phyloP scores from a whole-genome alignment of 2,797 vertebrate genomes.

The Sebastes hubbsi region DNA sequence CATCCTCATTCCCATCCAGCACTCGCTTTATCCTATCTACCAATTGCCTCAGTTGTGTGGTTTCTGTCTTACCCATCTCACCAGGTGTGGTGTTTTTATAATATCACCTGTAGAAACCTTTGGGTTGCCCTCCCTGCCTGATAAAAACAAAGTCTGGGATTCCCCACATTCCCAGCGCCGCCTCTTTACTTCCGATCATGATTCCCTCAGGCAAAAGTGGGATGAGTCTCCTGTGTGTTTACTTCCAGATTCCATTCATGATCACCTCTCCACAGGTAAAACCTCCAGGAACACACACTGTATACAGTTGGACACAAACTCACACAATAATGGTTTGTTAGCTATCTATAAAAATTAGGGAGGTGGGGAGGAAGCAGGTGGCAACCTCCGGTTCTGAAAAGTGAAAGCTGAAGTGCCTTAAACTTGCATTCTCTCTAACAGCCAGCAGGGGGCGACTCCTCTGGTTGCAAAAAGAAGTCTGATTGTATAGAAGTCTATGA shows the following conservation, averaged over 20 bases:
- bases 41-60: not conserved
- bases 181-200: conserved; percentile 48
- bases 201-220: conserved; percentile 49
- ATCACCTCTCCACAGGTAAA: not conserved
- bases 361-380: not conserved
- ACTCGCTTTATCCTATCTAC: not conserved
- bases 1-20: not conserved
- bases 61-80: not conserved
- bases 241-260: conserved; percentile 13
- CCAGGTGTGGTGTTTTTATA: conserved; percentile 42
- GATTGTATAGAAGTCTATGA: too few species aligned
- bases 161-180: conserved; percentile 70
- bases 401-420: not conserved
- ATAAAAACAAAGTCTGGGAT: conserved; percentile 67
- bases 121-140: conserved; percentile 9
- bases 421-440: not conserved
- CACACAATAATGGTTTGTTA: not conserved
- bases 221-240: conserved; percentile 21
- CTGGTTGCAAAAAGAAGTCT: not conserved
- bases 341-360: not conserved
- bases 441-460: not conserved
- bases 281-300: not conserved
- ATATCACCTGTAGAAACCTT: conserved; percentile 45
- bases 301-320: not conserved
- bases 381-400: not conserved